These are phyloP conservation scores for Camponotus pennsylvanicus DNA, from an alignment of 1,140 invertebrate species.

Conservation along the genomic window DNA sequence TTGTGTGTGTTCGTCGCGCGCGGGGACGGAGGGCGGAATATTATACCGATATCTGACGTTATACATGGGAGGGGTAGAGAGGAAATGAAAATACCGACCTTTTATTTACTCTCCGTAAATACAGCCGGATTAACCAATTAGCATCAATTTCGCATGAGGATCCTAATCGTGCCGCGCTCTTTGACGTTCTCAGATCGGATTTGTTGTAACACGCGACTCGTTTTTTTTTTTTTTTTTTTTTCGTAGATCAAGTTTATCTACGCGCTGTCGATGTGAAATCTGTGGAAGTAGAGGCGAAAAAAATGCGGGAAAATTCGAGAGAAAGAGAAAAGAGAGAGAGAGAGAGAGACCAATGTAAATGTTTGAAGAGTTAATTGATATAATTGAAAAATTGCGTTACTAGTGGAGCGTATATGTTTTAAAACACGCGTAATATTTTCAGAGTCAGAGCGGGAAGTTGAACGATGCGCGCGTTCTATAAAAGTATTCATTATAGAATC, in stretches of 20 bases:
- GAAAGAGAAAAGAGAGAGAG: too few species aligned
- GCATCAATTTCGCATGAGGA: conserved; percentile 59
- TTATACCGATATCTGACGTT: conserved; percentile 36
- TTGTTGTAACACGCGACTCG: not conserved
- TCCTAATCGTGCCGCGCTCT: conserved; percentile 47
- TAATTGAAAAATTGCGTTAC: conserved; percentile 62
- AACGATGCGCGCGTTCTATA: conserved; percentile 60
- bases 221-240: conserved; percentile 11
- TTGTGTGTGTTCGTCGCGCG: conserved; percentile 14
- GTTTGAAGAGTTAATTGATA: conserved; percentile 62
- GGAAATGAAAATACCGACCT: conserved; percentile 43
- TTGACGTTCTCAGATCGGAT: conserved; percentile 47
- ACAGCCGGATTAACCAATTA: conserved; percentile 53
- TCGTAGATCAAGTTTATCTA: conserved; percentile 30
- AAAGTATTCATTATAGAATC: conserved; percentile 60
- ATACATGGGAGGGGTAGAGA: not conserved
- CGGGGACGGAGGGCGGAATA: not conserved
- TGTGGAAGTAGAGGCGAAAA: not conserved
- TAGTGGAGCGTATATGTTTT: conserved; percentile 62
- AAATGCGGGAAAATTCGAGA: conserved; percentile 42
- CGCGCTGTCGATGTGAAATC: conserved; percentile 29
- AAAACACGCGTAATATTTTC: conserved; percentile 64
- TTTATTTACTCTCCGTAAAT: conserved; percentile 52
- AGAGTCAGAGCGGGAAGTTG: conserved; percentile 52
- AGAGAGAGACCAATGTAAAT: conserved; percentile 48